A percentile compares a stretch with the other conserved stretches of the same genome.
These are phyloP conservation scores for Mycalesis mineus DNA, from an alignment of 2,888 invertebrate species.

Conservation along the genomic window DNA sequence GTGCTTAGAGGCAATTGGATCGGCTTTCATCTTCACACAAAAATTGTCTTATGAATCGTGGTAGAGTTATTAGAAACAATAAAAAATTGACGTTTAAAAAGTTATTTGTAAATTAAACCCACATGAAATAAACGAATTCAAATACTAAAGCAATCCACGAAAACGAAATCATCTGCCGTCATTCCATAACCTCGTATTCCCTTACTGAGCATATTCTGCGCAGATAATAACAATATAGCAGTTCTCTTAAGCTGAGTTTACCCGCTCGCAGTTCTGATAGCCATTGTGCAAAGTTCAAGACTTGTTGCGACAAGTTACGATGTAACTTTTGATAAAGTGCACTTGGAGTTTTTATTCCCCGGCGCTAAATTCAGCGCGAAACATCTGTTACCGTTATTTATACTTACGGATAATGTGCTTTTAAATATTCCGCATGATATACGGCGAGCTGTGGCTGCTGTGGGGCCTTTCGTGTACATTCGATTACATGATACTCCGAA, in stretches of 20 bases:
- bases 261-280: constrained; percentile 7
- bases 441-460: background rate
- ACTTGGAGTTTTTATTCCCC: constrained; percentile 31
- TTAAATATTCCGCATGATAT: constrained; percentile 8
- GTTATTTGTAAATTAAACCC: too few relatives aligned
- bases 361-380: constrained; percentile 22
- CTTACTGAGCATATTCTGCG: background rate
- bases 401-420: constrained; percentile 17
- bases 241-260: background rate
- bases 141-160: too few relatives aligned
- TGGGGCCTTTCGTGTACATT: background rate
- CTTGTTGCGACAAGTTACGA: constrained; percentile 27
- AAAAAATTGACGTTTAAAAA: too few relatives aligned
- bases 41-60: too few relatives aligned
- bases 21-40: too few relatives aligned
- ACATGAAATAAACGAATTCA: too few relatives aligned
- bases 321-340: constrained; percentile 32
- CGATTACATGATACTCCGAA: too few relatives aligned
- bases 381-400: constrained; percentile 30
- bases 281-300: constrained; percentile 15
- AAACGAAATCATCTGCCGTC: too few relatives aligned
- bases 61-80: too few relatives aligned
- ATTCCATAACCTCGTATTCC: too few relatives aligned
- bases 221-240: background rate
- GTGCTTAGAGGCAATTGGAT: too few relatives aligned